A percentile compares a stretch with the other conserved stretches of the same genome.
phyloP scores from a whole-genome alignment of 2,113 vertebrate genomes.

The Pluvialis apricaria region DNA sequence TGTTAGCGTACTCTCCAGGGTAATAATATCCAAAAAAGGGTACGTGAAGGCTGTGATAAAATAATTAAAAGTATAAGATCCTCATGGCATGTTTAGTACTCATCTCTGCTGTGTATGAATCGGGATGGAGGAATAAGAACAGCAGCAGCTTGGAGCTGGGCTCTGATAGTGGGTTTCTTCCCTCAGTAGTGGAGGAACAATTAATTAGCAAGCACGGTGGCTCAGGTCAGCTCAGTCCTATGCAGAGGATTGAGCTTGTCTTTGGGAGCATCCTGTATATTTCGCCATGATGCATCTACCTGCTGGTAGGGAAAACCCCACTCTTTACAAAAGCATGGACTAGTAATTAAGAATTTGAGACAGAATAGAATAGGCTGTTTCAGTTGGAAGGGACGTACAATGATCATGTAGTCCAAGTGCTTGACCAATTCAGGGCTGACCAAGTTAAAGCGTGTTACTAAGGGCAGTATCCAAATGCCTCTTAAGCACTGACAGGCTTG shows the following conservation, averaged over 20 bases:
- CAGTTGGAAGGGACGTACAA: background rate
- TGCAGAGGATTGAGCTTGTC: background rate
- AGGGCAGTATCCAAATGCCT: background rate
- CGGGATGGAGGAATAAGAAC: background rate
- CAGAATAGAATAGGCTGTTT: background rate
- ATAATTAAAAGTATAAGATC: conserved; percentile 57
- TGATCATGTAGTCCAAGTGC: background rate
- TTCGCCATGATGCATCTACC: background rate
- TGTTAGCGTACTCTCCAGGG: conserved; percentile 60
- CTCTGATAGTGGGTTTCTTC: background rate
- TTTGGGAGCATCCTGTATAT: background rate
- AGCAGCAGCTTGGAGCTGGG: background rate
- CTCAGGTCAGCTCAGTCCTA: background rate
- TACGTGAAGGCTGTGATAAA: conserved; percentile 34
- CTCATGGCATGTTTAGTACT: background rate
- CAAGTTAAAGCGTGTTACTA: background rate
- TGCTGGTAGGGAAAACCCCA: background rate
- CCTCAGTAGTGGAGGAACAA: background rate
- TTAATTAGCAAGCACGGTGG: background rate
- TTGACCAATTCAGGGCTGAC: background rate
- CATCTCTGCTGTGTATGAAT: background rate
- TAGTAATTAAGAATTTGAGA: background rate
- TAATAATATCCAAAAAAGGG: conserved; percentile 54
- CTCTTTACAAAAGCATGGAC: background rate
- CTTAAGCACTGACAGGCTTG: background rate